Percentiles rank a stretch among this genome's conserved stretches.
Evolutionary conservation across 2,888 invertebrate species (phyloP).

Genomic region (Drosophila sordidula): DNA sequence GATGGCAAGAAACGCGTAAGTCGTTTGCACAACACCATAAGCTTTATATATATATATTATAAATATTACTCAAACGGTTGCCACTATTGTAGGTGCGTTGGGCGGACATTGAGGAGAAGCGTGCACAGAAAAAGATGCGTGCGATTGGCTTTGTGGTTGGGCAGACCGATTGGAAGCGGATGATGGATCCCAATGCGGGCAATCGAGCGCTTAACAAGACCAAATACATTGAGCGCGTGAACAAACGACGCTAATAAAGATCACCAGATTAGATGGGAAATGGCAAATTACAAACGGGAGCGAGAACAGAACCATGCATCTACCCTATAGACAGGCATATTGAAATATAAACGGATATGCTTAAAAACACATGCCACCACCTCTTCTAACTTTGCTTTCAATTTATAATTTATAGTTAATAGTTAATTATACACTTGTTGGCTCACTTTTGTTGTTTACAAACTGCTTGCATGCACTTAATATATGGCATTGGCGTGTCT

Average conservation of each 20-base stretch:
- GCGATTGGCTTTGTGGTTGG: conserved; percentile 98
- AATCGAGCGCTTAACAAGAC: conserved; percentile 96
- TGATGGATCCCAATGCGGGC: conserved; percentile 96
- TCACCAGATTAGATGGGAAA: neutral
- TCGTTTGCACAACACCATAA: conserved; percentile 53
- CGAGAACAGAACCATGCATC: neutral
- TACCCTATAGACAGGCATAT: neutral
- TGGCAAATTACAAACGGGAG: neutral
- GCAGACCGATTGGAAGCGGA: conserved; percentile 97
- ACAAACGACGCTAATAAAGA: conserved; percentile 70
- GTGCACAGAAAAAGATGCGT: conserved; percentile 95
- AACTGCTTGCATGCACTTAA: conserved; percentile 35
- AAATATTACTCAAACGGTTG: neutral
- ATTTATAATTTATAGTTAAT: neutral
- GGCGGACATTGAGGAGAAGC: conserved; percentile 98
- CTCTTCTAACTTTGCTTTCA: neutral
- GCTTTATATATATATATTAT: neutral
- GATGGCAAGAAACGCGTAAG: conserved; percentile 96
- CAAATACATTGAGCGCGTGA: conserved; percentile 93
- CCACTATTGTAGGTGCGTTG: conserved; percentile 92
- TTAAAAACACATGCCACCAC: neutral
- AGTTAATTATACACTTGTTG: conserved; percentile 16
- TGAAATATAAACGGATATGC: conserved; percentile 5
- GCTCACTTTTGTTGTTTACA: conserved; percentile 7
- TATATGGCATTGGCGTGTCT: conserved; percentile 28